Base-by-base conservation (phyloP, 92 coral and sea anemone species). In the Epizoanthus scotinus region DNA sequence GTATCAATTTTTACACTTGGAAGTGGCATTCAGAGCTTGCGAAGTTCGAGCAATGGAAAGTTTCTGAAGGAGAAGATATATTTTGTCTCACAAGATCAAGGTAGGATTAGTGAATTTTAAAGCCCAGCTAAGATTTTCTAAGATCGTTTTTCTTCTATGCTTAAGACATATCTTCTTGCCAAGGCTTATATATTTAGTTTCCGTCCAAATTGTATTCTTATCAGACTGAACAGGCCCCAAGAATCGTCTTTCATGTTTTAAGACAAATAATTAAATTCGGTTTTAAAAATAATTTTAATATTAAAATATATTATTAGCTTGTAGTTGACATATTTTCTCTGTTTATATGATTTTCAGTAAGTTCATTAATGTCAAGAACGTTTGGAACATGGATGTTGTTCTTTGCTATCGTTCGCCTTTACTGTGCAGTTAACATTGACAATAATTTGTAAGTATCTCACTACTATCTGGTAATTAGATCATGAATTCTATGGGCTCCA, bases 401-500 rank as follows among this genome's bases (percentile, higher is more conserved):
- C 47, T 50, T 49, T 71, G 78, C 78, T 4, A 52, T 71, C 26
- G 78, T 71, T 12, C 62, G 78, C 18, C 54, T 71, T 71, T 47
- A 52, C n/a, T 71, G 78, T 49, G 78, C 78, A 49, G 42, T 71
- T 52, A 60, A 71, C 62, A 52, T 71, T 49, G n/a, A 25, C 42
- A 71, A 71, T 71, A 52, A 71, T 25, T 18, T 71, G 78, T 71
- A 71, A 71, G 78, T 71, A 71, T 64, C 29, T 2, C 8, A 61
- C 21, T 14, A 22, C n/a, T n/a, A n/a, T n/a, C n/a, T n/a, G n/a
- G n/a, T n/a, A n/a, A n/a, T n/a, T n/a, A n/a, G n/a, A n/a, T n/a
- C n/a, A n/a, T n/a, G n/a, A n/a, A 3, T 21, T 63, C 5, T 21
- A 14, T 8, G 6, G 4, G 12, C 12, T 26, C 7, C 31, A 22